Base-by-base conservation (phyloP, 2,113 vertebrate species). In the Gobio gobio region DNA sequence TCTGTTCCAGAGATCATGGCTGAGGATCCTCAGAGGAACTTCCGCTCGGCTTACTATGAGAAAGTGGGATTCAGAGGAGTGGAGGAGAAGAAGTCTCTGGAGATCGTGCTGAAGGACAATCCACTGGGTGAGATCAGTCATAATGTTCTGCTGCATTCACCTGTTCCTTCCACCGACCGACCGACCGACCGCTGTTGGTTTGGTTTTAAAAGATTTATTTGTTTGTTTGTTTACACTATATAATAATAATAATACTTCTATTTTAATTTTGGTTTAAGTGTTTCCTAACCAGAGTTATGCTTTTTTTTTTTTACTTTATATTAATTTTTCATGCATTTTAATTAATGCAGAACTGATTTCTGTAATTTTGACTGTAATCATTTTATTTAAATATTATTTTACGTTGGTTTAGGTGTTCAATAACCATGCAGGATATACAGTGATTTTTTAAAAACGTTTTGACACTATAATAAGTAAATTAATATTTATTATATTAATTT, bases 21-120 rank as follows among this genome's bases (percentile, higher is more conserved):
- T 54, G 98, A 99, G 0, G 98, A 99, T 91, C 96, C 97, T 1
- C 97, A 98, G 92, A 97, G 98, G 85, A 99, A 99, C 85, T 99
- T 99, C 24, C 97, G 98, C 66, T 99, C 98, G 0, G 95, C 97
- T 0, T 99, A 99, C 88, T 99, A 99, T 87, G 98, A 99, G 85
- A 99, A 99, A 86, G 96, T 99, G 76, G 98, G 98, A 0, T 99
- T 99, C 91, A 96, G 97, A 88, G 98, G 98, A 73, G 98, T 99
- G 84, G 98, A 99, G 92, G 98, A 99, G 88, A 99, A 99, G 94
- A 99, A 97, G 76, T 99, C 97, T 0, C 90, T 99, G 89, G 98
- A 99, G 92, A 99, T 99, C 47, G 94, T 99, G 18, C 91, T 99
- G 5, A 99, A 99, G 89, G 98, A 99, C 89, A 96, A 97, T 81